Evolutionary conservation across 2,113 vertebrate genomes (phyloP).

Genomic region (Phylloscopus whistleri): DNA sequence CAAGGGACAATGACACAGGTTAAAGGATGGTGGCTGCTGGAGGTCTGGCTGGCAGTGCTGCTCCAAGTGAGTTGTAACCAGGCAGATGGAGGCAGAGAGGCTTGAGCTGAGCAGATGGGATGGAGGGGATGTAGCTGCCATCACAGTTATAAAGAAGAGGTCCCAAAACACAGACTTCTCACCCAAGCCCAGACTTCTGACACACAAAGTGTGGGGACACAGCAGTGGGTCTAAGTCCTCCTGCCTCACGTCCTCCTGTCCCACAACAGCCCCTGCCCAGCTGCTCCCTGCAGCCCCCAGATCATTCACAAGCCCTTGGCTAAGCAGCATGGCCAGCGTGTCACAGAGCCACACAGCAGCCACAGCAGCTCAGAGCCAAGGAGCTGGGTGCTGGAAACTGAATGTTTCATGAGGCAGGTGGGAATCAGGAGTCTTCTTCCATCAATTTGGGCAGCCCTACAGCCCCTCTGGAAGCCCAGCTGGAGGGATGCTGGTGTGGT

Average conservation of each 20-base stretch:
- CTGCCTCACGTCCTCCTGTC: neutral
- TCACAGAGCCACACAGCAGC: neutral
- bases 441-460: neutral
- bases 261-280: neutral
- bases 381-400: neutral
- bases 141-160: neutral
- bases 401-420: neutral
- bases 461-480: neutral
- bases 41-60: neutral
- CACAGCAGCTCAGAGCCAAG: neutral
- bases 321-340: neutral
- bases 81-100: neutral
- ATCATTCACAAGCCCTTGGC: neutral
- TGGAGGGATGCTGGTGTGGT: fast-evolving
- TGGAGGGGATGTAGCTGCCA: neutral
- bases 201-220: fast-evolving
- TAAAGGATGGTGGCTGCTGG: neutral
- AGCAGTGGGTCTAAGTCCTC: neutral
- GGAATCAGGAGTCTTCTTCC: neutral
- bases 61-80: neutral
- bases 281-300: neutral
- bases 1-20: neutral
- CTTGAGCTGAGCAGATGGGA: fast-evolving
- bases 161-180: neutral
- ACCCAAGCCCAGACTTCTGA: neutral